Base-by-base conservation (phyloP, 2,888 invertebrate genomes). In the Apamea monoglypha region DNA sequence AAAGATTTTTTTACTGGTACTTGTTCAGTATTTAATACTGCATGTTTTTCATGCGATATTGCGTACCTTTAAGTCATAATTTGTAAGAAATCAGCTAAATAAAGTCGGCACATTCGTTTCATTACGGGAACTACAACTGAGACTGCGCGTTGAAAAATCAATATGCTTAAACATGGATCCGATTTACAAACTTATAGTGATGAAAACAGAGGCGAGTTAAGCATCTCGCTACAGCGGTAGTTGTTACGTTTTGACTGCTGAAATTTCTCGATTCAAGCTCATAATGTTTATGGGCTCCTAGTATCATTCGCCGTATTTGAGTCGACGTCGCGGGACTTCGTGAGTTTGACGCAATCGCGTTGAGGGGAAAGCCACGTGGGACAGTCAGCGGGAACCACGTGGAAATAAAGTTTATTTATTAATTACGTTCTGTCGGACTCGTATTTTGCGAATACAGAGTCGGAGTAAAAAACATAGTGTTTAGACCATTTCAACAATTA, bases 201-300 rank as follows among this genome's bases (percentile, higher is more conserved):
- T 47, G 16, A 0, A 0, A 0, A 8, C 1, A 73, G 7, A 16
- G 67, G 16, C 21, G 66, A 68, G 4, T 70, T 44, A 29, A 18
- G 50, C n/a, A 29, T 66, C 18, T 40, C 36, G 36, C 1, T 40
- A 32, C 56, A 14, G 7, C 1, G 53, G 64, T 40, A 32, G 71
- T 66, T 74, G 32, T 71, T 18, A 64, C 63, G 40, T 70, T 59
- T 64, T 50, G 40, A 29, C 25, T n/a, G 12, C 44, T 56, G 18
- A 70, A 69, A 47, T 32, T 72, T 64, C 12, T 0, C 25, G n/a
- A 59, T 73, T 25, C 21, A 32, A 80, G 16, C 69, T 78, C 59
- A 59, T 40, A 12, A 6, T 29, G 12, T 69, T 70, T 73, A 83
- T 90, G 85, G 16, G 63, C 1, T 83, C 87, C 88, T 89, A 66